Base-by-base conservation (phyloP, 2,888 invertebrate species). In the Dicycla oo region DNA sequence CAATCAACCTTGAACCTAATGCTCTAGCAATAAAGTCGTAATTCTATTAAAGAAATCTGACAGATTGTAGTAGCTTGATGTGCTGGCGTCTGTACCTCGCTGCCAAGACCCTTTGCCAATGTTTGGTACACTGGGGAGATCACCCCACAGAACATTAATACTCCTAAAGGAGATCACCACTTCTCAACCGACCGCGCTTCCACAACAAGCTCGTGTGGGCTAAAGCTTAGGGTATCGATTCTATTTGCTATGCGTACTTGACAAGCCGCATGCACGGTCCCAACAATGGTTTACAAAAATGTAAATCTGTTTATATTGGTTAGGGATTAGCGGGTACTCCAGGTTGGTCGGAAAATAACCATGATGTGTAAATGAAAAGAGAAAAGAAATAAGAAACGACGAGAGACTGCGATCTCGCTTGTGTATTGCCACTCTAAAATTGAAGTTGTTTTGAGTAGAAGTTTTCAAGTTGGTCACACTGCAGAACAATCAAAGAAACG, bases 381-480 rank as follows among this genome's bases (percentile, higher is more conserved):
- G 34, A 58, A 34, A 20, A 34, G n/a, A 57, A 58, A 2, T 38
- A 64, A 26, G 15, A 20, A 20, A 20, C 20, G 20, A 3, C 3
- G 10, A 34, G 34, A 23, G 18, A 7, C 18, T 26, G 10, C 15
- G 3, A 38, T 20, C 11, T 43, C 26, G 26, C 15, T 34, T 1
- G 10, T 38, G 65, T 38, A 38, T 20, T 51, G 61, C 43, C 43
- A 51, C 15, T 60, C 34, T 34, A n/a, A 43, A 34, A 72, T 49
- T 11, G 6, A 45, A 69, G 5, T 20, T 15, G 3, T 67, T 38
- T 15, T 20, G 23, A 45, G 15, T 23, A 3, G 10, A 20, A 18
- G 3, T 47, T 74, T 73, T 73, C 10, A 10, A 23, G 23, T 47
- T 65, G 75, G 75, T 73, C 54, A 73, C 34, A 74, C 40, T 57